These are phyloP conservation scores for Fragum whitleyi DNA, from an alignment of 2,888 invertebrate genomes.

Conservation along the genomic window DNA sequence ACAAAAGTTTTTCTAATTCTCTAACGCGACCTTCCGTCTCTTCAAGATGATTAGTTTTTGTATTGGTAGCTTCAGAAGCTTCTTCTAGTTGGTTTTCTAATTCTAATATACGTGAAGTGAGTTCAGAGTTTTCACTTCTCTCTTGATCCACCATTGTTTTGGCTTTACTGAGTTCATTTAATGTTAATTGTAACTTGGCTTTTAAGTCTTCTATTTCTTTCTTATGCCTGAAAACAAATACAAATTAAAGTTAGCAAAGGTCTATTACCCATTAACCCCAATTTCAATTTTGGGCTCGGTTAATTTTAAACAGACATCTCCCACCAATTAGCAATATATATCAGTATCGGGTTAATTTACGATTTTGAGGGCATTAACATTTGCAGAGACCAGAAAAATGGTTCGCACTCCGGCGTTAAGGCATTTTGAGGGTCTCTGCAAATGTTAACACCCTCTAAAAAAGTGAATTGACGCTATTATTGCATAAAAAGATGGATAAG, in stretches of 20 bases:
- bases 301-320: not conserved
- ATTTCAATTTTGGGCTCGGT: not conserved
- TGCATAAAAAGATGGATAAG: too few relatives aligned
- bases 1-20: slow-evolving; percentile 65
- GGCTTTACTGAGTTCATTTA: slow-evolving; percentile 76
- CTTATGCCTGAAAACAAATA: slow-evolving; percentile 62
- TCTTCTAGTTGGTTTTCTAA: slow-evolving; percentile 69
- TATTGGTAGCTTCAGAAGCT: slow-evolving; percentile 58
- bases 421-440: too few relatives aligned
- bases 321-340: too few relatives aligned
- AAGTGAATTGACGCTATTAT: too few relatives aligned
- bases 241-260: not conserved
- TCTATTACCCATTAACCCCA: not conserved
- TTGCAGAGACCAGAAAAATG: too few relatives aligned
- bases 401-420: too few relatives aligned
- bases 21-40: slow-evolving; percentile 61
- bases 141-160: slow-evolving; percentile 74
- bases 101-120: slow-evolving; percentile 69
- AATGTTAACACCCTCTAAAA: too few relatives aligned
- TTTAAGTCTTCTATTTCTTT: slow-evolving; percentile 77
- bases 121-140: slow-evolving; percentile 72
- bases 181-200: slow-evolving; percentile 75
- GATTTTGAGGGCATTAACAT: too few relatives aligned
- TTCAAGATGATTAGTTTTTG: slow-evolving; percentile 60
- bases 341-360: too few relatives aligned